phyloP scores from a whole-genome alignment of 2,888 invertebrate species.

The Drosophila austrosaltans region DNA sequence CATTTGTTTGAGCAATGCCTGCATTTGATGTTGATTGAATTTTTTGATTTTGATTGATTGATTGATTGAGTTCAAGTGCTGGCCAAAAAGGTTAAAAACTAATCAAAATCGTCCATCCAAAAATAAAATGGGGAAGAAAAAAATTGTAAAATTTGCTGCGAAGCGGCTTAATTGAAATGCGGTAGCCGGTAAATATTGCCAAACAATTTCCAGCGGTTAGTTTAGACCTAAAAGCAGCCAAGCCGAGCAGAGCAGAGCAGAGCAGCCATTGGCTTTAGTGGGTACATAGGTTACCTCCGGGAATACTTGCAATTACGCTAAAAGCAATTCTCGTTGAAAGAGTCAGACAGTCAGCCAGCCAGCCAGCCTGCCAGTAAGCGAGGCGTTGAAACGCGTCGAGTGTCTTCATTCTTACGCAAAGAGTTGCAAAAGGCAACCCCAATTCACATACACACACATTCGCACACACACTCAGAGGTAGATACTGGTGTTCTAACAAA shows the following conservation, averaged over 20 bases:
- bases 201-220: conserved; percentile 40
- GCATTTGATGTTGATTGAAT: conserved; percentile 74
- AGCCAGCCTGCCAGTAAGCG: neutral
- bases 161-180: conserved; percentile 67
- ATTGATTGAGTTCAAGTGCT: conserved; percentile 65
- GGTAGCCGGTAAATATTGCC: conserved; percentile 59
- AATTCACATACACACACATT: conserved; percentile 19
- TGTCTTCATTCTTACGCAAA: conserved; percentile 33
- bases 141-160: conserved; percentile 29
- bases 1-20: conserved; percentile 51
- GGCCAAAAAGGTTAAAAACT: conserved; percentile 65
- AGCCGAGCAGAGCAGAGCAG: conserved; percentile 13
- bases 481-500: conserved; percentile 36
- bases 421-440: conserved; percentile 43
- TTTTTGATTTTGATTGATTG: conserved; percentile 70
- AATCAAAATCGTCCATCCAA: conserved; percentile 44
- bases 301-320: conserved; percentile 79
- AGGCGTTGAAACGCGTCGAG: conserved; percentile 12
- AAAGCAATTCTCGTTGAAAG: conserved; percentile 72
- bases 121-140: conserved; percentile 42
- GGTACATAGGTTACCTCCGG: conserved; percentile 46
- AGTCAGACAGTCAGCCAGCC: neutral
- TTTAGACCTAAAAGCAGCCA: conserved; percentile 51
- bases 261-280: conserved; percentile 49
- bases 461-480: conserved; percentile 16